Percentiles rank a stretch among this genome's conserved stretches.
These are phyloP conservation scores for Norana najaformis DNA, from an alignment of 2,888 invertebrate genomes.

Conservation along the genomic window DNA sequence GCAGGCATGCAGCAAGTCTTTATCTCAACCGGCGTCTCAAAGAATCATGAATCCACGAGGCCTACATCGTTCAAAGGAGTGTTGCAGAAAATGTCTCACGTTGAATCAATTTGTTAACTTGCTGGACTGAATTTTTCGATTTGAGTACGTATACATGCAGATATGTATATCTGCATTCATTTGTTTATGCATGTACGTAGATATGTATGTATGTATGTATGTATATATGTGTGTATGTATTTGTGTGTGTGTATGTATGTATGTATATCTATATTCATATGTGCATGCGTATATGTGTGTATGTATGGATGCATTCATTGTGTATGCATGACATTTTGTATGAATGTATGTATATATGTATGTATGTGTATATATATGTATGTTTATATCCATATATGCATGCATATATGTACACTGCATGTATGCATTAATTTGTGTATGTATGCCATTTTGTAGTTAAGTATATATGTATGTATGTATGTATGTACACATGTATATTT, in stretches of 20 bases:
- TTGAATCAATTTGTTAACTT: background rate
- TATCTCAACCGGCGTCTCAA: background rate
- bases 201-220: background rate
- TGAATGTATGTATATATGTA: constrained; percentile 32
- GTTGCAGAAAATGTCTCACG: background rate
- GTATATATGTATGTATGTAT: background rate
- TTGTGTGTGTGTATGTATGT: background rate
- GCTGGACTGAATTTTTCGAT: background rate
- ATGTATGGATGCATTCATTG: constrained; percentile 24
- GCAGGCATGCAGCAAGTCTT: background rate
- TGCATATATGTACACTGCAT: background rate
- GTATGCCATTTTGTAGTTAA: too few relatives aligned
- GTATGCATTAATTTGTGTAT: constrained; percentile 17
- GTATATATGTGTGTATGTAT: background rate
- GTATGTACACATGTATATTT: background rate
- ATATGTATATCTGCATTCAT: background rate
- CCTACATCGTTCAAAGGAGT: background rate
- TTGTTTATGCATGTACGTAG: background rate
- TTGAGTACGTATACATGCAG: background rate
- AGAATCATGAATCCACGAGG: background rate
- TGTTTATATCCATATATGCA: constrained; percentile 28
- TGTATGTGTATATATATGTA: constrained; percentile 31
- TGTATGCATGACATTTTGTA: too few relatives aligned
- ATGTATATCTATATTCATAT: background rate
- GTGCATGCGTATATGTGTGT: constrained; percentile 4